Evolutionary conservation across 2,113 vertebrate species (phyloP).

Genomic region (Halcyon senegalensis): DNA sequence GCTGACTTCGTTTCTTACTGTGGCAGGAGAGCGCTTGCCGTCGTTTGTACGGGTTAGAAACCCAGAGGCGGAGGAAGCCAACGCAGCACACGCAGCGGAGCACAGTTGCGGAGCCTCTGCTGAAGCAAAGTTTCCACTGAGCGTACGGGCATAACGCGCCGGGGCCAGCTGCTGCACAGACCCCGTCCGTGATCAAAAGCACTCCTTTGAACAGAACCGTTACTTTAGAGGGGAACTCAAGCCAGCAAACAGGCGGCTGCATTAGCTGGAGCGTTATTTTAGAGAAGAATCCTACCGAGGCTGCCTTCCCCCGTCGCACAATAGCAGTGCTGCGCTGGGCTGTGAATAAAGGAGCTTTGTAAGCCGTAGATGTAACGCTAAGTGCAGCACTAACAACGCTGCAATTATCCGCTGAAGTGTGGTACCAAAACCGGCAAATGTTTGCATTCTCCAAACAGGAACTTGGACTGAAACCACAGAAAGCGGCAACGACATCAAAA

Average conservation of each 20-base stretch:
- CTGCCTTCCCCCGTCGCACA: not conserved
- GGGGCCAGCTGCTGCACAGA: not conserved
- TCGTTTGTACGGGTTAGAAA: fast-evolving
- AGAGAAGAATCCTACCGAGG: not conserved
- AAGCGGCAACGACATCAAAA: not conserved
- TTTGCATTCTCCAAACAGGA: not conserved
- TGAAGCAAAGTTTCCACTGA: constrained; percentile 21
- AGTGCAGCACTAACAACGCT: not conserved
- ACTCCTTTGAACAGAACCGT: not conserved
- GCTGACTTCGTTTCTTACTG: not conserved
- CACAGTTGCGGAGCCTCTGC: not conserved
- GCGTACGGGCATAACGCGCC: not conserved
- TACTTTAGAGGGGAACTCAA: not conserved
- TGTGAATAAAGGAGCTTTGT: not conserved
- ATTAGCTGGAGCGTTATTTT: not conserved
- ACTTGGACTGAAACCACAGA: not conserved
- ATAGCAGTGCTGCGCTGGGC: not conserved
- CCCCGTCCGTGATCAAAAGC: not conserved
- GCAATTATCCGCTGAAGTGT: not conserved
- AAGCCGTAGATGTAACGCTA: fast-evolving
- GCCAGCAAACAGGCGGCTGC: not conserved
- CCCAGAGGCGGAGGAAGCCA: not conserved
- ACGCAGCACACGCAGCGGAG: not conserved
- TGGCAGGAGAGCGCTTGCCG: not conserved
- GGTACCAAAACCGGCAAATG: not conserved